Evolutionary conservation across 2,888 invertebrate species (phyloP), one percentile per base, ranked within the genome.

Genomic region (Nowickia ferox): DNA sequence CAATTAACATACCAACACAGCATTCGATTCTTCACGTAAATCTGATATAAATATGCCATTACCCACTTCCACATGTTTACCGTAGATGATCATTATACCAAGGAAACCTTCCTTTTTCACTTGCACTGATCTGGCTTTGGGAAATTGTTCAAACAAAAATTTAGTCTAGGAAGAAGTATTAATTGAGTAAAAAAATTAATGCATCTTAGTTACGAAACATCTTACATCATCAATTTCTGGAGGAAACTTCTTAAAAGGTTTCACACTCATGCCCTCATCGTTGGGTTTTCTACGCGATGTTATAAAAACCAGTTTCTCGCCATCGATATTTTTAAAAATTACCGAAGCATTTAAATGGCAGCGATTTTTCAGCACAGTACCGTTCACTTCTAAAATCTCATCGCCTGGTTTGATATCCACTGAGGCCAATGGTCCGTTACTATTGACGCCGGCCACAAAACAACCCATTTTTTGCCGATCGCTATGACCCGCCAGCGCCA

Each of bases 291-390:
- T 89, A 40, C 92, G 90, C 22, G 90, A 91, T 42, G 90, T 90
- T 30, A 98, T 96, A 91, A 99, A 95, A 93, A 97, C 97, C 93
- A 98, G 96, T 88, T 95, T 94, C 19, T 96, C 96, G 63, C 96
- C 96, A 11, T 96, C 95, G 87, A 98, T 94, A 69, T 97, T 96
- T 93, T 98, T 98, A 93, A 99, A 99, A 91, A 98, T 96, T 38
- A 97, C 97, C 0, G 99, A 98, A 22, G 98, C 99, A 93, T 99
- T 98, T 87, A 99, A 95, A 93, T 99, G 99, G 93, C 98, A 98
- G 90, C 98, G 95, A 83, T 98, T 98, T 92, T 97, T 96, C 68
- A 99, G 94, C 17, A 98, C 97, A 84, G 96, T 95, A 11, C 98
- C 99, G 93, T 99, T 99, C 89, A 98, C 98, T 96, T 98, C 98